phyloP scores from a whole-genome alignment of 2,797 vertebrate genomes.

The Garrulus glandarius region DNA sequence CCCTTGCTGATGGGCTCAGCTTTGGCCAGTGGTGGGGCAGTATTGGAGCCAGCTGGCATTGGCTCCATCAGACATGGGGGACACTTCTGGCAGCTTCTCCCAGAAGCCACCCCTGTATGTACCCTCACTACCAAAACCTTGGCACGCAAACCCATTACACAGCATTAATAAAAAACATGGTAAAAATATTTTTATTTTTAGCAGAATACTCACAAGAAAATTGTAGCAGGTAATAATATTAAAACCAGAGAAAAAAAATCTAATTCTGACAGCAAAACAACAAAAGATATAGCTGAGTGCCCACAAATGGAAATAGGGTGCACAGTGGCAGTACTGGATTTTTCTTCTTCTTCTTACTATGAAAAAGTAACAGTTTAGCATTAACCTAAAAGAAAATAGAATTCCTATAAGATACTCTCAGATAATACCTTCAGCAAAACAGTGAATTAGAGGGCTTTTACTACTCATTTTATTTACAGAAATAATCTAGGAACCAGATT shows the following conservation, averaged over 20 bases:
- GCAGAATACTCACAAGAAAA: background rate
- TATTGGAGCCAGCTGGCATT: background rate
- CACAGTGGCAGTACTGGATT: background rate
- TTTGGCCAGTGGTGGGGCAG: fast-evolving
- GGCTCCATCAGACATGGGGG: too few relatives aligned
- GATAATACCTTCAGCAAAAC: background rate
- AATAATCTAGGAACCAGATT: background rate
- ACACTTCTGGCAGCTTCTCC: background rate
- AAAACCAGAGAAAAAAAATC: background rate
- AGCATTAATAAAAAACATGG: background rate
- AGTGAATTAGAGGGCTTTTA: background rate
- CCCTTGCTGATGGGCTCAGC: background rate
- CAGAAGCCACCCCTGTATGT: background rate
- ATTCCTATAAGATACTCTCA: background rate
- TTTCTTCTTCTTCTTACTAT: background rate
- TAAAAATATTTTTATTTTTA: background rate
- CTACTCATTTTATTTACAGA: background rate
- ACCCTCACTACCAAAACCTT: background rate
- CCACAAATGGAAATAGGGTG: background rate
- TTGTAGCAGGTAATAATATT: background rate
- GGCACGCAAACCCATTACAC: background rate
- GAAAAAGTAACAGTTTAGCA: background rate
- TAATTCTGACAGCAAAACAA: background rate
- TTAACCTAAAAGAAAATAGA: background rate
- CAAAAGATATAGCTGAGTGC: background rate